phyloP scores from a whole-genome alignment of 2,888 invertebrate genomes.

The Osmoderma eremita region DNA sequence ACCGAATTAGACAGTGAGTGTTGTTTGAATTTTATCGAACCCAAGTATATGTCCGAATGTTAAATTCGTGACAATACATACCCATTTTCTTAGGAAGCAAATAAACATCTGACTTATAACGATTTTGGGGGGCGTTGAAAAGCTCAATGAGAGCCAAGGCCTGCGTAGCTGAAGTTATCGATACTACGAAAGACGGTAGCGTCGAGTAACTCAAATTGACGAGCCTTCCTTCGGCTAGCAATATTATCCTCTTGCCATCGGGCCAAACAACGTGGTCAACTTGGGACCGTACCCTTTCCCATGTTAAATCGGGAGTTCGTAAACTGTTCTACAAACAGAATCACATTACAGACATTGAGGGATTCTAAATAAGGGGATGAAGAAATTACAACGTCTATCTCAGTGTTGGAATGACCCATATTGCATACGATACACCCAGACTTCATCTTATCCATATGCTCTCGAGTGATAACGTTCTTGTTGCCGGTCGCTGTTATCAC shows the following conservation, averaged over 20 bases:
- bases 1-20: too few relatives aligned
- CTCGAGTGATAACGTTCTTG: constrained; percentile 94
- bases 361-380: background rate
- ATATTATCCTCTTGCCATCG: constrained; percentile 92
- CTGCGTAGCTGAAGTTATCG: constrained; percentile 97
- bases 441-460: constrained; percentile 97
- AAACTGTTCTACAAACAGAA: constrained; percentile 76
- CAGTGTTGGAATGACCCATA: constrained; percentile 97
- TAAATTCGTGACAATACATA: too few relatives aligned
- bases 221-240: constrained; percentile 93
- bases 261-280: constrained; percentile 99
- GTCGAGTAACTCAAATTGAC: constrained; percentile 97
- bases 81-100: constrained; percentile 98
- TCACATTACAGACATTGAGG: constrained; percentile 10
- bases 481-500: constrained; percentile 98
- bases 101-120: constrained; percentile 98
- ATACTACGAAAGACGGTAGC: constrained; percentile 97
- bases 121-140: constrained; percentile 92
- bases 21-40: too few relatives aligned
- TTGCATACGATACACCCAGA: constrained; percentile 95
- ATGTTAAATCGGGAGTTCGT: constrained; percentile 92
- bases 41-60: too few relatives aligned
- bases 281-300: constrained; percentile 97
- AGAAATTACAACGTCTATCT: constrained; percentile 83
- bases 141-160: constrained; percentile 96